These are phyloP conservation scores for Cossypha caffra DNA, from an alignment of 2,797 vertebrate species.

Conservation along the genomic window DNA sequence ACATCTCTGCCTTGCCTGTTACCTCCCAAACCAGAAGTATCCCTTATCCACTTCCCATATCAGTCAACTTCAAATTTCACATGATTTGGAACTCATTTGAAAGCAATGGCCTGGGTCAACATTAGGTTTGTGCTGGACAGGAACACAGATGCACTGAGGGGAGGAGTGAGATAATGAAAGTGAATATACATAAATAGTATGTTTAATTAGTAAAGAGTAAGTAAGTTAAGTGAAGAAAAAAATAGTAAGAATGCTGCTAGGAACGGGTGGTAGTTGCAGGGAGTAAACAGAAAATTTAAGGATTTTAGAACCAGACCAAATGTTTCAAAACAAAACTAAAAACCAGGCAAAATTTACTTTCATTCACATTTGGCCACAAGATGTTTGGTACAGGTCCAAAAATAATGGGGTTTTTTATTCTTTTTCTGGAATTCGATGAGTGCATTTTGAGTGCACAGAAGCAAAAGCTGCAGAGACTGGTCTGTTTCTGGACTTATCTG, in stretches of 20 bases:
- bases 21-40: background rate
- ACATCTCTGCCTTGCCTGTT: background rate
- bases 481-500: background rate
- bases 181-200: background rate
- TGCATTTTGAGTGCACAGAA: background rate
- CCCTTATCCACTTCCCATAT: background rate
- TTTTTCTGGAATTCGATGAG: background rate
- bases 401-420: accelerated
- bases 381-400: background rate
- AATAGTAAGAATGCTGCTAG: background rate
- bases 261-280: background rate
- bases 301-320: background rate
- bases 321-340: background rate
- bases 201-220: background rate
- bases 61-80: background rate
- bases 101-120: background rate
- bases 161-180: background rate
- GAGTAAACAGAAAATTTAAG: background rate
- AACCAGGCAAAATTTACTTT: background rate
- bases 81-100: background rate
- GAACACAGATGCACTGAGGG: background rate
- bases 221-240: background rate
- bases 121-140: background rate
- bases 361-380: background rate
- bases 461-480: background rate